Conservation (phyloP, 2,888 invertebrate species). For the Apodemia duryi region DNA sequence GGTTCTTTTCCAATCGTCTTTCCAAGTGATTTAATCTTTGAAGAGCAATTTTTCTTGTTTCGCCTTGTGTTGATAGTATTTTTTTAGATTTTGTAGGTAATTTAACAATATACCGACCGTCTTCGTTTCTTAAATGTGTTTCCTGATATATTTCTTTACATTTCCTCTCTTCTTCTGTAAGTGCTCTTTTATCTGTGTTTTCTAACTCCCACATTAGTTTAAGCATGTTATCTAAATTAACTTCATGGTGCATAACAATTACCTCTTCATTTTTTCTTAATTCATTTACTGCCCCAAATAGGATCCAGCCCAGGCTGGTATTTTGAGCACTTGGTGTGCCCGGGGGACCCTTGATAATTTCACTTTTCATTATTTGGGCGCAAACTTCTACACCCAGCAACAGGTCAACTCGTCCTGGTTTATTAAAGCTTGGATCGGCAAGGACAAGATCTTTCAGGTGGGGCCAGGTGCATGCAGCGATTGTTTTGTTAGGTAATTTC, state of each 20-base stretch:
- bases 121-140: not conserved
- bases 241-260: not conserved
- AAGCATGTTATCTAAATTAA: not conserved
- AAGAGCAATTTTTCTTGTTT: conserved; percentile 16
- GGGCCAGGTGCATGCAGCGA: conserved; percentile 22
- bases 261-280: not conserved
- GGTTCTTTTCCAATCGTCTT: not conserved
- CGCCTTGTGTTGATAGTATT: not conserved
- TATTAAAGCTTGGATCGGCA: conserved; percentile 28
- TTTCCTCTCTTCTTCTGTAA: conserved; percentile 16
- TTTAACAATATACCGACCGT: not conserved
- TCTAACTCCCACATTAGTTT: conserved; percentile 3
- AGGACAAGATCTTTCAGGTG: conserved; percentile 26
- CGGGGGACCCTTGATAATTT: conserved; percentile 12
- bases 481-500: conserved; percentile 10
- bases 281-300: conserved; percentile 17
- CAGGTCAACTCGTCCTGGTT: conserved; percentile 33
- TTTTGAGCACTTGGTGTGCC: conserved; percentile 21
- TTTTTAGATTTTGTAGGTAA: not conserved
- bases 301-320: conserved; percentile 25
- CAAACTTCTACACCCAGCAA: conserved; percentile 29
- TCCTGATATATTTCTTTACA: conserved; percentile 12
- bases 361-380: not conserved
- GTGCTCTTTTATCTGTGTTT: not conserved
- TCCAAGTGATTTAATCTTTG: conserved; percentile 11